These are phyloP conservation scores for Nycticebus coucang DNA, from an alignment of 2,113 vertebrate genomes.

Conservation along the genomic window DNA sequence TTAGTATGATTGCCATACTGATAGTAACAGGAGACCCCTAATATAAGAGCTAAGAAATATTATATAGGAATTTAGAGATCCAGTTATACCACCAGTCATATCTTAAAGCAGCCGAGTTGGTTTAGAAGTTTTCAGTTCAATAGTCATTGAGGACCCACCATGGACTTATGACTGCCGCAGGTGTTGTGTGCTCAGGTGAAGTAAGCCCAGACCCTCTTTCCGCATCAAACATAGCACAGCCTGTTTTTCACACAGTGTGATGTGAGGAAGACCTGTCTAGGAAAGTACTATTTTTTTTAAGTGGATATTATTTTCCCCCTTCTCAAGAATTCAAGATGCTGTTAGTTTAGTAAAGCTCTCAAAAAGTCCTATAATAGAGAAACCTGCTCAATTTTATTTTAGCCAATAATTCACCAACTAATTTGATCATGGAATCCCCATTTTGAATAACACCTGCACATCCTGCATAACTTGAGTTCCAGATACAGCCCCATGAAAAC, in stretches of 20 bases:
- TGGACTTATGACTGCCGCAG: too few relatives aligned
- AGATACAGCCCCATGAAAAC: background rate
- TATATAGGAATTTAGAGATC: background rate
- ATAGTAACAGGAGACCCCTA: background rate
- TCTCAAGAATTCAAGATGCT: background rate
- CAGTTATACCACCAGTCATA: background rate
- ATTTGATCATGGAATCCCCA: background rate
- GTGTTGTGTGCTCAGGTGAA: background rate
- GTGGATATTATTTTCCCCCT: background rate
- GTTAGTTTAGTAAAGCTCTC: background rate
- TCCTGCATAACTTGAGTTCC: background rate
- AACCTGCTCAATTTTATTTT: background rate
- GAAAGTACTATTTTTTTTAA: background rate
- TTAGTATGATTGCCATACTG: background rate
- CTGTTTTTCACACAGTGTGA: background rate
- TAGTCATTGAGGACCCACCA: background rate
- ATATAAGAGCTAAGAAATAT: background rate
- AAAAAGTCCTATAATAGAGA: background rate
- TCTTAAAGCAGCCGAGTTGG: background rate
- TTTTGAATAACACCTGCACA: background rate
- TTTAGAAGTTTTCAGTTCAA: background rate
- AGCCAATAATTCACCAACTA: background rate
- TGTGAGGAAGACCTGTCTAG: background rate
- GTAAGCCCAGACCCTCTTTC: background rate
- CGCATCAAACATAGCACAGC: background rate